Percentiles rank a stretch among this genome's conserved stretches.
phyloP scores from a whole-genome alignment of 2,797 vertebrate genomes.

The Sebastes nivosus region DNA sequence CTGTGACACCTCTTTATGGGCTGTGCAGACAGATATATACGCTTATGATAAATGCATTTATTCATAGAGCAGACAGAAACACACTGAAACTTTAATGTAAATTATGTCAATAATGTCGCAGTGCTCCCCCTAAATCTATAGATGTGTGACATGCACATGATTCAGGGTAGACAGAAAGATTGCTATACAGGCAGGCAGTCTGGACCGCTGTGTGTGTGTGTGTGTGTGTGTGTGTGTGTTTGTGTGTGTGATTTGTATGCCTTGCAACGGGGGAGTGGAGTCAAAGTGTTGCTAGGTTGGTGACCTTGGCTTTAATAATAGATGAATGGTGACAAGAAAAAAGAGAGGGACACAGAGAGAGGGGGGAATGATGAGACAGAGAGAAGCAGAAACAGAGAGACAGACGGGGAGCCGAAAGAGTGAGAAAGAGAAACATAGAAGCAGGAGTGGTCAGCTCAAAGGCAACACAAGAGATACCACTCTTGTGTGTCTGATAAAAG shows the following conservation, averaged over 20 bases:
- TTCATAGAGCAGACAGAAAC: constrained; percentile 37
- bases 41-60: constrained; percentile 35
- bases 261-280: constrained; percentile 28
- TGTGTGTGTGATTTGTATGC: constrained; percentile 45
- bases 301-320: constrained; percentile 74
- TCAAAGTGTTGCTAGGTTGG: constrained; percentile 57
- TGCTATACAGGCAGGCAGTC: neutral
- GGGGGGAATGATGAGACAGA: neutral
- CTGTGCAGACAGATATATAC: constrained; percentile 9
- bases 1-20: constrained; percentile 14
- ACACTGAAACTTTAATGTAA: constrained; percentile 55
- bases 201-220: neutral
- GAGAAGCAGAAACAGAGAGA: neutral
- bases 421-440: neutral
- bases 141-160: constrained; percentile 14
- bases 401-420: neutral
- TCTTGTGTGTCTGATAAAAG: constrained; percentile 10
- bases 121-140: constrained; percentile 36
- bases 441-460: constrained; percentile 26
- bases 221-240: neutral
- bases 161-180: constrained; percentile 25
- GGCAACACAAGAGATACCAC: constrained; percentile 2
- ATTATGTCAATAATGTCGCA: constrained; percentile 26
- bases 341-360: constrained; percentile 10
- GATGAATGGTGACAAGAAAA: constrained; percentile 63